These are phyloP conservation scores for Kradibia gibbosae DNA, from an alignment of 1,140 invertebrate species.

Conservation along the genomic window DNA sequence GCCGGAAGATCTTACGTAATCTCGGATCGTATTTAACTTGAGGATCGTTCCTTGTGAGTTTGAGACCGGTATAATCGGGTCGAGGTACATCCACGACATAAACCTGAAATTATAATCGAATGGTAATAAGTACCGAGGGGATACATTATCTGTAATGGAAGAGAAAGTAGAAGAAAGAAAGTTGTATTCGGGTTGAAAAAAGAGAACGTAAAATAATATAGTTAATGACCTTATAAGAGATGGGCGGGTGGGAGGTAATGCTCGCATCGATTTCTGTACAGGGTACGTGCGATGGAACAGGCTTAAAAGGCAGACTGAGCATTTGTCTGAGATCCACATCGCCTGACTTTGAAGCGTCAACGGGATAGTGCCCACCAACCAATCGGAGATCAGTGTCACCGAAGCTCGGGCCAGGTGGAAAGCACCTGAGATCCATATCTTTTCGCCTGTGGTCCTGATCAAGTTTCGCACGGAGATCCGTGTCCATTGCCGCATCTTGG, in stretches of 20 bases:
- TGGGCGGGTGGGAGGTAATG: conserved; percentile 82
- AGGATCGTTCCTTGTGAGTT: conserved; percentile 79
- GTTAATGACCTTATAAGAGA: conserved; percentile 77
- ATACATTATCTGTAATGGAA: too few species aligned
- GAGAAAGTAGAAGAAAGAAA: too few species aligned
- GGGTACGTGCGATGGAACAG: conserved; percentile 83
- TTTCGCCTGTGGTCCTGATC: conserved; percentile 70
- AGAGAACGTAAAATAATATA: background rate
- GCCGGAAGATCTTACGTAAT: conserved; percentile 81
- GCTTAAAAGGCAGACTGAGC: conserved; percentile 82
- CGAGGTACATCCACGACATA: conserved; percentile 79
- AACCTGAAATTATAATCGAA: conserved; percentile 17
- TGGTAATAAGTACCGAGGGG: background rate
- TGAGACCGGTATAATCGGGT: conserved; percentile 83
- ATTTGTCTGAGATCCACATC: conserved; percentile 82
- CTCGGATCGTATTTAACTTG: conserved; percentile 81
- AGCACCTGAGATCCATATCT: conserved; percentile 76
- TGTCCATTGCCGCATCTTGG: conserved; percentile 64
- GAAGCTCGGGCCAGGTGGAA: conserved; percentile 60
- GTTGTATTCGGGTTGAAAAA: background rate
- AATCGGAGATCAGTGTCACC: conserved; percentile 70
- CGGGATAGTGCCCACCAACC: conserved; percentile 59
- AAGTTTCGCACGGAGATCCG: conserved; percentile 63
- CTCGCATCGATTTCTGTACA: conserved; percentile 90
- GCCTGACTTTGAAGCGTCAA: conserved; percentile 66